Conservation (phyloP, 1,140 invertebrate species). For the Eupeodes corollae region DNA sequence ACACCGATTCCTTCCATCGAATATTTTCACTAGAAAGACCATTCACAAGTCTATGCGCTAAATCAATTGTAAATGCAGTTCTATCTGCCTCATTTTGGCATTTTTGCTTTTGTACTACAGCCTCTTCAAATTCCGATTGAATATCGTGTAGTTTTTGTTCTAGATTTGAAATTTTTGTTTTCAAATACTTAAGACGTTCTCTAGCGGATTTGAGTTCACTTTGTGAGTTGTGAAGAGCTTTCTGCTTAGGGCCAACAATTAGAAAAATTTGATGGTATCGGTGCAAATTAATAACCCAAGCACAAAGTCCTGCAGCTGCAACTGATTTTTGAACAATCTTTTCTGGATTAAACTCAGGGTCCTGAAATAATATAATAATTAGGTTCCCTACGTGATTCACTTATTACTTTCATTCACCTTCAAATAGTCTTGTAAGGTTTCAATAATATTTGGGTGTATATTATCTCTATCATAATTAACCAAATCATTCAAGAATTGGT, state of each 20-base stretch:
- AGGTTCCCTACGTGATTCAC: background rate
- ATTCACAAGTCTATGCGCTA: constrained; percentile 89
- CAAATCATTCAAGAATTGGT: constrained; percentile 75
- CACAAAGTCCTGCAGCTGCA: constrained; percentile 83
- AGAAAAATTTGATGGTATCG: constrained; percentile 87
- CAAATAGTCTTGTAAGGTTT: constrained; percentile 48
- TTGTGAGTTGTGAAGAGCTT: constrained; percentile 69
- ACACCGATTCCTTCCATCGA: constrained; percentile 43
- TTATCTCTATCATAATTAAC: constrained; percentile 90
- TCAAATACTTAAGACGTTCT: constrained; percentile 68
- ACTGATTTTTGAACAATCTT: constrained; percentile 76
- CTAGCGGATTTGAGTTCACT: constrained; percentile 76
- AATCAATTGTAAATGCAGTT: constrained; percentile 73
- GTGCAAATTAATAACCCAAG: constrained; percentile 90
- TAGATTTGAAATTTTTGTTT: constrained; percentile 50
- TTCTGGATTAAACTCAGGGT: constrained; percentile 77
- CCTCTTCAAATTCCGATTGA: constrained; percentile 72
- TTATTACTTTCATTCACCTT: constrained; percentile 14
- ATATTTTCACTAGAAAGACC: constrained; percentile 89
- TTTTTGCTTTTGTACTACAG: constrained; percentile 73
- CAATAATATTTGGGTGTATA: constrained; percentile 78
- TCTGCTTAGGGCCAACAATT: constrained; percentile 83
- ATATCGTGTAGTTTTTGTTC: constrained; percentile 67
- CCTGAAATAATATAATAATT: constrained; percentile 23
- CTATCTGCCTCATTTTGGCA: constrained; percentile 80